Evolutionary conservation across 1,140 invertebrate species (phyloP).

Genomic region (Oryctes rhinoceros): DNA sequence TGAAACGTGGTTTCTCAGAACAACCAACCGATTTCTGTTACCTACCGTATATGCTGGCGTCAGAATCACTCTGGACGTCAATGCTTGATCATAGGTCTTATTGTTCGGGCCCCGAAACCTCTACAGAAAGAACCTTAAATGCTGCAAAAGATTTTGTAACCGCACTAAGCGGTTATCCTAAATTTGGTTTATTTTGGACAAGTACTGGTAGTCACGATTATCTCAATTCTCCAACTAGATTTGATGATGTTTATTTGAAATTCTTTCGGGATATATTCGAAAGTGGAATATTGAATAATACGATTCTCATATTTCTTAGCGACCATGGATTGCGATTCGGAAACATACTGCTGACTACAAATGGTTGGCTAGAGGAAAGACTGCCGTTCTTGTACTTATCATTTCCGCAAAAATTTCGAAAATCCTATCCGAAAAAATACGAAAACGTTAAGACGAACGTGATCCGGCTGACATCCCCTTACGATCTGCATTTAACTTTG

Average conservation of each 20-base stretch:
- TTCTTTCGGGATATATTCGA: conserved; percentile 62
- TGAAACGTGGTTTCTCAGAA: conserved; percentile 68
- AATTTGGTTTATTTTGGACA: conserved; percentile 77
- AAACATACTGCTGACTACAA: conserved; percentile 71
- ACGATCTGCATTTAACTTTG: conserved; percentile 75
- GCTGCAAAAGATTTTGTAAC: conserved; percentile 68
- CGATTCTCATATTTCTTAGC: conserved; percentile 76
- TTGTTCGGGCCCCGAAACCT: conserved; percentile 65
- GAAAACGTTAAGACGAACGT: conserved; percentile 72
- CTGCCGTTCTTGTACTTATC: conserved; percentile 81
- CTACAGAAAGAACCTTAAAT: conserved; percentile 67
- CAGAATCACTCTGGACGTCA: conserved; percentile 63
- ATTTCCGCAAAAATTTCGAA: conserved; percentile 73
- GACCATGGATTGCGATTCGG: conserved; percentile 89
- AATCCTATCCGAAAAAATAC: conserved; percentile 66
- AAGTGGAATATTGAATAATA: conserved; percentile 65
- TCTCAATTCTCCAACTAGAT: conserved; percentile 67
- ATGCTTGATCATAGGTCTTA: conserved; percentile 60
- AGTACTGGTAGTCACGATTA: conserved; percentile 71
- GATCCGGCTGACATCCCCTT: conserved; percentile 74
- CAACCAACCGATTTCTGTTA: conserved; percentile 79
- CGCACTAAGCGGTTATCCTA: conserved; percentile 65
- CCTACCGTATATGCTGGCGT: conserved; percentile 69
- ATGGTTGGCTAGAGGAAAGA: conserved; percentile 85
- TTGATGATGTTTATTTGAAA: conserved; percentile 65